phyloP scores from a whole-genome alignment of 2,113 vertebrate species.

The Neogale vison region DNA sequence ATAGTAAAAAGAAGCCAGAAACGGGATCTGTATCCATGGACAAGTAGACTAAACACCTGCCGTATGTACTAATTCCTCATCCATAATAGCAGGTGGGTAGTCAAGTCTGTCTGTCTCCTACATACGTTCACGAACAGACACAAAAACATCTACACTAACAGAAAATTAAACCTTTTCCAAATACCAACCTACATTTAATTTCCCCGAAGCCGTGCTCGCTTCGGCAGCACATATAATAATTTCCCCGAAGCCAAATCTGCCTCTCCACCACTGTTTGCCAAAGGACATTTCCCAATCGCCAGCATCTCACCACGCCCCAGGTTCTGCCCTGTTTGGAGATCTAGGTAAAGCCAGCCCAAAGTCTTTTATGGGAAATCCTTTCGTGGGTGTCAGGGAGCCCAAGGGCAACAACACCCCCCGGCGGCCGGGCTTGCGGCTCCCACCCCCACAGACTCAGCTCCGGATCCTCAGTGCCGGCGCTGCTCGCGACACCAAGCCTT shows the following conservation, averaged over 20 bases:
- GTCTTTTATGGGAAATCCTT: not conserved
- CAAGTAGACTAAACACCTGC: not conserved
- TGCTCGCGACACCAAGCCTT: fast-evolving
- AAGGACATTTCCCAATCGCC: not conserved
- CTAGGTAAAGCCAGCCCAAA: not conserved
- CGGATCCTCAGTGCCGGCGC: not conserved
- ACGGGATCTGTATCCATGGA: not conserved
- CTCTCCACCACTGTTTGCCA: not conserved
- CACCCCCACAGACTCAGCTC: not conserved
- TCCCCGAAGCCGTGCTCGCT: not conserved
- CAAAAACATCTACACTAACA: not conserved
- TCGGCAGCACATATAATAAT: too few species aligned
- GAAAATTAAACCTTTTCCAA: not conserved
- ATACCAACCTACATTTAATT: not conserved
- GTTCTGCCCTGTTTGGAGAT: not conserved
- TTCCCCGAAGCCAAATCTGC: not conserved
- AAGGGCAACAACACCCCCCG: fast-evolving
- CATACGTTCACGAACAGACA: not conserved
- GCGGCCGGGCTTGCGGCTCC: not conserved
- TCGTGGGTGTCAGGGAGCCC: fast-evolving
- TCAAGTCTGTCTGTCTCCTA: too few species aligned
- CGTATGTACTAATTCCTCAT: not conserved
- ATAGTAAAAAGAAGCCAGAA: not conserved
- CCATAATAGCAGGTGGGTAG: not conserved
- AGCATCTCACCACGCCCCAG: not conserved